These are phyloP conservation scores for Tryphoninae sp. DNA, from an alignment of 2,888 invertebrate genomes.

Conservation along the genomic window DNA sequence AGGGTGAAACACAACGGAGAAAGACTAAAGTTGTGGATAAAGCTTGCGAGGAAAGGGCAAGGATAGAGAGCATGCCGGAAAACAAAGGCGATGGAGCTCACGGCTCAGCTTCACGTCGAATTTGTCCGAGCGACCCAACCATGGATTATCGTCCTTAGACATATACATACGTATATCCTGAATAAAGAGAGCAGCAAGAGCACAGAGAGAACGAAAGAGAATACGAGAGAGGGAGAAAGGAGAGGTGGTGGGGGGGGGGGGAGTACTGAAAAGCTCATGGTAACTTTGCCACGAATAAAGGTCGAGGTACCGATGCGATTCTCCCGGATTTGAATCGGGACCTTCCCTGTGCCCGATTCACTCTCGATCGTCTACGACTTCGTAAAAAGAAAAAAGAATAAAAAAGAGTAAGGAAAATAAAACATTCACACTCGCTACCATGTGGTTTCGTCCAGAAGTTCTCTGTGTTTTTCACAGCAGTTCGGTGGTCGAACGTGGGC, in stretches of 20 bases:
- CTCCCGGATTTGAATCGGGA: slow-evolving; percentile 42
- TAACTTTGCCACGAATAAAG: slow-evolving; percentile 52
- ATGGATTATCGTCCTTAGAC: slow-evolving; percentile 53
- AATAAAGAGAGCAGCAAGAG: not conserved
- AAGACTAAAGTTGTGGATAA: slow-evolving; percentile 14
- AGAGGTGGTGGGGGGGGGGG: not conserved
- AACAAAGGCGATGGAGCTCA: slow-evolving; percentile 18
- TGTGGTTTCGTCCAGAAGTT: slow-evolving; percentile 13
- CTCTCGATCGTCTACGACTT: slow-evolving; percentile 29
- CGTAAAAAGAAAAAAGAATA: slow-evolving; percentile 11
- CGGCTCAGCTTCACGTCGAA: slow-evolving; percentile 41
- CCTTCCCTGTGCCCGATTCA: slow-evolving; percentile 21
- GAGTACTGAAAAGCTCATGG: slow-evolving; percentile 37
- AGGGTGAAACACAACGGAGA: not conserved
- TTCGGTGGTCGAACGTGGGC: not conserved
- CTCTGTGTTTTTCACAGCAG: not conserved
- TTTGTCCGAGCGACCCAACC: slow-evolving; percentile 35
- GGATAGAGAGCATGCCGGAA: slow-evolving; percentile 29
- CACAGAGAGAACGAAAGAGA: not conserved
- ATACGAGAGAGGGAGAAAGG: not conserved
- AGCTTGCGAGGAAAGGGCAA: slow-evolving; percentile 18
- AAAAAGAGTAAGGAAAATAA: not conserved
- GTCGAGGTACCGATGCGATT: slow-evolving; percentile 53
- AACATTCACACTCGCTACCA: not conserved
- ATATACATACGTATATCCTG: slow-evolving; percentile 18